Evolutionary conservation across 2,113 vertebrate species (phyloP), one percentile per base, ranked within the genome.

Genomic region (Myocastor coypus): DNA sequence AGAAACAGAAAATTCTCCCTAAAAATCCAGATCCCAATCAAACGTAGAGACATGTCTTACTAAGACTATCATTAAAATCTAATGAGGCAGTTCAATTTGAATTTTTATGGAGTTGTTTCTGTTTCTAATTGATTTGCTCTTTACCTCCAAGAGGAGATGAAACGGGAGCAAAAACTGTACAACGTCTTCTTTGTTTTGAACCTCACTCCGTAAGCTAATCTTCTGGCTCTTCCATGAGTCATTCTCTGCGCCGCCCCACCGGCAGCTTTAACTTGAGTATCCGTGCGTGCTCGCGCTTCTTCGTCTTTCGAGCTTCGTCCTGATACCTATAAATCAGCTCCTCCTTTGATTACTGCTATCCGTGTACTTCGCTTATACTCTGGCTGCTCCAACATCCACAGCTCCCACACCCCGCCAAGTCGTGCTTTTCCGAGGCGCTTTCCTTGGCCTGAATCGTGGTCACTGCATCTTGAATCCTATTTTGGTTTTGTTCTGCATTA

Each of bases 51-150:
- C 11, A 5, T 5, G 11, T 68, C 52, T 64, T 93, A 73, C 28
- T 91, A 94, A 96, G n/a, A 71, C 55, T 66, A 57, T 94, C 81
- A 92, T 64, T 46, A 83, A 37, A 28, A 64, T 81, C 28, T 89
- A 85, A 64, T 87, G 82, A 82, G 75, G 87, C 10, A 52, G 77
- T 55, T 94, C 66, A 64, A 26, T 30, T 66, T 92, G 88, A 82
- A 77, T 52, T 55, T 92, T 88, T 92, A 91, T 22, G 12, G 20
- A 61, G 26, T 55, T 89, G 86, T 84, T 92, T 20, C 22, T 92
- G 63, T 87, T 46, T 89, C 93, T 87, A 77, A 63, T 37, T 69
- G 26, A 42, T 92, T 88, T 87, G 57, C 42, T 94, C 50, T 89
- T 80, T 37, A 81, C 55, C 57, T 30, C 57, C 83, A 85, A 17